Evolutionary conservation across 2,113 vertebrate species (phyloP), one percentile per base, ranked within the genome.

Genomic region (Leptobrachium leishanense): DNA sequence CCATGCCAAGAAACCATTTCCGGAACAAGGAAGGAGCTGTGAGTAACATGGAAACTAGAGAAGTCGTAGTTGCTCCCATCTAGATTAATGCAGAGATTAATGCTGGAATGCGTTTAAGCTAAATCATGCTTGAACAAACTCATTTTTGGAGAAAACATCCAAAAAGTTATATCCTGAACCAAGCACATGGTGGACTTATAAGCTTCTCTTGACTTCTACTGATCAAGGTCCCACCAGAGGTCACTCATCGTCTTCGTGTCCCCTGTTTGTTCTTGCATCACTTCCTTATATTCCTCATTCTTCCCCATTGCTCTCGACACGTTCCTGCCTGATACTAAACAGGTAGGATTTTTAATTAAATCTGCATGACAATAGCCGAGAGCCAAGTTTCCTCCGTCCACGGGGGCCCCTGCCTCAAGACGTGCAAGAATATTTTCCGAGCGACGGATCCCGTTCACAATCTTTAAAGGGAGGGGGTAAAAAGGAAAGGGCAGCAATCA

Each of bases 391-490:
- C n/a, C 43, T 59, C 68, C 57, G 8, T 46, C 31, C 9, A 13
- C 2, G 0, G 39, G 2, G 31, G 7, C 13, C 55, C 12, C 6
- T 53, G n/a, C 43, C 39, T 72, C 7, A n/a, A 57, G 71, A 39
- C 41, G 44, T 42, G 40, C 31, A 78, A 71, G 68, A 78, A 78
- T 72, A 53, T 72, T 78, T 78, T 78, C 76, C 76, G 63, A 43
- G 40, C 12, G 44, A 43, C 31, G 20, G 64, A 53, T 69, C 82
- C 81, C 74, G 41, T 55, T 82, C 82, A 6, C 82, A 43, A 81
- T 73, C 84, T 74, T 70, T 69, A 53, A 76, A 68, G 20, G 62
- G 77, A 83, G 84, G 20, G 20, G 64, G 75, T 31, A 31, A 31
- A 31, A 54, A 54, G 11, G 11, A 54, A 54, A 54, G 2, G 2